Percentiles rank a stretch among this genome's conserved stretches.
These are phyloP conservation scores for Muschampia plurimacula DNA, from an alignment of 2,888 invertebrate species.

Conservation along the genomic window DNA sequence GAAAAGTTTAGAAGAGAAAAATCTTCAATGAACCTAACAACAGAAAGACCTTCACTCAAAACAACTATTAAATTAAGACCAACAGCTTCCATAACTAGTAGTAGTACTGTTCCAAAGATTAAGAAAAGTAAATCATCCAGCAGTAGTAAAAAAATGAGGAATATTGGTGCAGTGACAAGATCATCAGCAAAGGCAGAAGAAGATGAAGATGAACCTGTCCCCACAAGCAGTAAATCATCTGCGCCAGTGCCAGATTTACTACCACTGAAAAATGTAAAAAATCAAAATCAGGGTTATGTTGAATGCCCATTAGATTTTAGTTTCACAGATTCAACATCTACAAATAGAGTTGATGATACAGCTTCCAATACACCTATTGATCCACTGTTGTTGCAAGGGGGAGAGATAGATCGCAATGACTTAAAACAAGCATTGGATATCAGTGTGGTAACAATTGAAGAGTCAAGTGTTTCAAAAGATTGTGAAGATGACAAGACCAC, in stretches of 20 bases:
- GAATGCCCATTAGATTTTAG: constrained; percentile 76
- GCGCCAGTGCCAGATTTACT: constrained; percentile 78
- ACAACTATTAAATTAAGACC: constrained; percentile 89
- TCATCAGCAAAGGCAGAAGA: constrained; percentile 85
- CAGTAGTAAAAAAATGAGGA: constrained; percentile 81
- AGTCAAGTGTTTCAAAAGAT: constrained; percentile 65
- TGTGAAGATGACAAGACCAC: constrained; percentile 65
- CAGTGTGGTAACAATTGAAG: constrained; percentile 75
- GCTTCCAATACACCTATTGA: constrained; percentile 77
- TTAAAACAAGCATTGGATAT: constrained; percentile 72
- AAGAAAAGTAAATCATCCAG: constrained; percentile 81
- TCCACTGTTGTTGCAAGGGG: constrained; percentile 75
- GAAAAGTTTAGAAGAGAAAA: constrained; percentile 87
- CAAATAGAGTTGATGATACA: constrained; percentile 71
- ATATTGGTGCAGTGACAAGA: constrained; percentile 89
- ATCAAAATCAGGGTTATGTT: constrained; percentile 70
- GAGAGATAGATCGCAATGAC: constrained; percentile 69
- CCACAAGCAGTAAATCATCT: constrained; percentile 61
- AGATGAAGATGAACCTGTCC: constrained; percentile 58
- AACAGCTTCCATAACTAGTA: constrained; percentile 83
- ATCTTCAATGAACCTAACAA: constrained; percentile 68
- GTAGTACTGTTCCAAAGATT: constrained; percentile 81
- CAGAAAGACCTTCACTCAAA: constrained; percentile 86
- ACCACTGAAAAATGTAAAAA: constrained; percentile 73
- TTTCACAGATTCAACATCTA: constrained; percentile 75